Percentiles rank a stretch among this genome's conserved stretches.
Conservation (phyloP, 1,140 invertebrate genomes). For the Panulirus ornatus region DNA sequence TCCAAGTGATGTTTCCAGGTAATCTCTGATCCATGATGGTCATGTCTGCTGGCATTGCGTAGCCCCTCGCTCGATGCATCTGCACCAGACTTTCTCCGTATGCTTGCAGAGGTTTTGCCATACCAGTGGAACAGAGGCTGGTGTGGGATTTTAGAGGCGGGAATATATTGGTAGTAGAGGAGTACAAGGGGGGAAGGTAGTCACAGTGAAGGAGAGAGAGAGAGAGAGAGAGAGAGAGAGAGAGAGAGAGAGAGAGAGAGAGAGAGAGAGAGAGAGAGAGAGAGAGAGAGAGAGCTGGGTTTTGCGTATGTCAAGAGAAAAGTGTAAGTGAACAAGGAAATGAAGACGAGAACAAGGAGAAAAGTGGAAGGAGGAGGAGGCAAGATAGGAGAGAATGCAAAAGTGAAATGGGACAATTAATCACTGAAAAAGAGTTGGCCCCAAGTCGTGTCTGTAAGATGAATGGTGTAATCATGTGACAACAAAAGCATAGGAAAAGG, state of each 20-base stretch:
- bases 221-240: not conserved
- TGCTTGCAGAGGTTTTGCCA: too few relatives aligned
- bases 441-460: not conserved
- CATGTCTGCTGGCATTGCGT: too few relatives aligned
- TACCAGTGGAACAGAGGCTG: too few relatives aligned
- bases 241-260: not conserved
- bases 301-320: not conserved
- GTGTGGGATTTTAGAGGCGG: too few relatives aligned
- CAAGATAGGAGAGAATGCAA: not conserved
- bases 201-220: not conserved
- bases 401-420: not conserved
- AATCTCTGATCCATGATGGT: too few relatives aligned
- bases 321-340: not conserved
- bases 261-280: not conserved
- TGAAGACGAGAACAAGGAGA: not conserved
- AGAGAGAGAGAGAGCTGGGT: not conserved
- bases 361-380: not conserved
- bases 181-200: too few relatives aligned
- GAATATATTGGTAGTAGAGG: too few relatives aligned
- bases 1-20: too few relatives aligned
- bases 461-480: not conserved
- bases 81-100: too few relatives aligned
- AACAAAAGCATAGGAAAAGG: too few relatives aligned
- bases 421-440: not conserved
- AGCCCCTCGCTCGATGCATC: too few relatives aligned